Base-by-base conservation (phyloP, 2,113 vertebrate genomes). In the Pycnonotus jocosus region DNA sequence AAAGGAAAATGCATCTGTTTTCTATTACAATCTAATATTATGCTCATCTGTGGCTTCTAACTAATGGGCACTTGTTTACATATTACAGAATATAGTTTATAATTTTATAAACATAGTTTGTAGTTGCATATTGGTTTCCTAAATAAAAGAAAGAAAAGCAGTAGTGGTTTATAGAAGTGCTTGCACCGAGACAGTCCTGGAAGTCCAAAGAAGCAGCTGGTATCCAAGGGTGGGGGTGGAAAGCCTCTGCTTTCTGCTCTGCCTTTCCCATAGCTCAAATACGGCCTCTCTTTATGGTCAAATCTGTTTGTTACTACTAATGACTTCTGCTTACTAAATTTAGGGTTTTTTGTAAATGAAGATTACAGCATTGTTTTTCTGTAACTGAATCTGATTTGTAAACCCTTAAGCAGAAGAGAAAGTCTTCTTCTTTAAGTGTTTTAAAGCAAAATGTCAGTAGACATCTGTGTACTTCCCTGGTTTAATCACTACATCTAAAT, bases 91-190 rank as follows among this genome's bases (percentile, higher is more conserved):
- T 90, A 94, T 90, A 87, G 94, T 95, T 98, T 97, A 93, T 93
- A 94, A 96, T 95, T 97, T 97, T 92, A 68, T 94, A 91, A 97
- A 97, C 97, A 74, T 86, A 77, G 93, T 95, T 97, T 95, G 91
- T 88, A 89, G 71, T 77, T 95, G 86, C 90, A 81, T 82, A 88
- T 96, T 95, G 80, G 78, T 92, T 97, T 98, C 96, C 90, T 97
- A 97, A 98, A 95, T 78, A 90, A 57, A 57, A 93, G 80, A 88
- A 60, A 45, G 84, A 94, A 44, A 79, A 86, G 92, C 20, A 47
- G 10, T 47, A 27, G 7, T 70, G 50, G 66, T 22, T 81, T 88
- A 60, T 56, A 92, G 88, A 95, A 96, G 79, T 89, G 86, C 77
- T 88, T 72, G 19, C 8, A 10, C 38, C 60, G 45, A 58, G 58